Percentiles rank a stretch among this genome's conserved stretches.
These are phyloP conservation scores for Catharus bicknelli DNA, from an alignment of 2,113 vertebrate genomes.

Conservation along the genomic window DNA sequence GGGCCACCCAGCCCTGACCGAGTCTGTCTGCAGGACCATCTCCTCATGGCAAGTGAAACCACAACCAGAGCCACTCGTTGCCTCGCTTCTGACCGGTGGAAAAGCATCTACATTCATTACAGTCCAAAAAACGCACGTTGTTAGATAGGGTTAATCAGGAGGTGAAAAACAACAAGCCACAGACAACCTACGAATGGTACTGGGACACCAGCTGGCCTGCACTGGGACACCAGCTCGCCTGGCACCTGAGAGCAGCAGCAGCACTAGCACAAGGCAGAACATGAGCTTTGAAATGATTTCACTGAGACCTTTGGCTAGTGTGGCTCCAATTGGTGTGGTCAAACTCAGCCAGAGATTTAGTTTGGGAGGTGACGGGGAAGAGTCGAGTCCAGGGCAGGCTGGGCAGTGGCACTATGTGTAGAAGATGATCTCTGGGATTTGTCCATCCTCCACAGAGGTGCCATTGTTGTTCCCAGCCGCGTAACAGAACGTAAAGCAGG, in stretches of 20 bases:
- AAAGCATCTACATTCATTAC: constrained; percentile 59
- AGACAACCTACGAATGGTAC: constrained; percentile 26
- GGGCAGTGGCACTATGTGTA: constrained; percentile 85
- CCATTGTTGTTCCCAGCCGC: constrained; percentile 97
- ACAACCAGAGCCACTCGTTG: background rate
- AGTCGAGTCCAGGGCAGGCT: background rate
- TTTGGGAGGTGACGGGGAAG: background rate
- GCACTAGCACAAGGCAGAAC: constrained; percentile 62
- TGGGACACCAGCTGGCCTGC: background rate
- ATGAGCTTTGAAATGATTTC: constrained; percentile 60
- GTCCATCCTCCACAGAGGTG: constrained; percentile 96
- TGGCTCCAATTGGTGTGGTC: constrained; percentile 31
- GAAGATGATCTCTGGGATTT: constrained; percentile 98
- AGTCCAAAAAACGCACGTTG: constrained; percentile 7
- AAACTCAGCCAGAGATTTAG: constrained; percentile 35
- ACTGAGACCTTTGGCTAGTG: constrained; percentile 57
- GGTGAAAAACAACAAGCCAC: constrained; percentile 33
- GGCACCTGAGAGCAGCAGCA: constrained; percentile 42
- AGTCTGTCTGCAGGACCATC: background rate
- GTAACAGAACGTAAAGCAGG: constrained; percentile 97
- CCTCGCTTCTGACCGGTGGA: background rate
- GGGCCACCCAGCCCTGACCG: background rate
- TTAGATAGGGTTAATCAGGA: constrained; percentile 24
- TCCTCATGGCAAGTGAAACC: background rate
- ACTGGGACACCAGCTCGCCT: background rate